Evolutionary conservation across 2,113 vertebrate genomes (phyloP).

Genomic region (Nymphicus hollandicus): DNA sequence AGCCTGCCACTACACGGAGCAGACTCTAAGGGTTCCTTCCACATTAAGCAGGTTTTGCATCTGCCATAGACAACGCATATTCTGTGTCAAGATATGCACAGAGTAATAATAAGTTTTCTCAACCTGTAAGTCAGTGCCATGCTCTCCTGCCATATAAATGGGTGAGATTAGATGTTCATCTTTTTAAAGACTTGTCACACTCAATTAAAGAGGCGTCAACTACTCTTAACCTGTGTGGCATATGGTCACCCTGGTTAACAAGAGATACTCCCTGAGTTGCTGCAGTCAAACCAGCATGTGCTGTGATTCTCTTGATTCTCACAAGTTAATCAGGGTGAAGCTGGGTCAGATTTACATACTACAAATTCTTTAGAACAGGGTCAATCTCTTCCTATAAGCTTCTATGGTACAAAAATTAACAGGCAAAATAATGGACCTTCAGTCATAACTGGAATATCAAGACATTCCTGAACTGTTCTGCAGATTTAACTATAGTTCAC

Average conservation of each 20-base stretch:
- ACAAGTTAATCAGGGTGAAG: neutral
- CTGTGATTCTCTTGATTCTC: slow-evolving; percentile 9
- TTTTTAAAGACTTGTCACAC: slow-evolving; percentile 18
- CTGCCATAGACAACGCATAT: neutral
- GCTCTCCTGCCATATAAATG: neutral
- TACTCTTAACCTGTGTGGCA: neutral
- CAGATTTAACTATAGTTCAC: neutral
- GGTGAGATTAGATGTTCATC: neutral
- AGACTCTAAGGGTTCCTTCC: neutral
- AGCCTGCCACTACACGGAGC: neutral
- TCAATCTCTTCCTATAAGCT: neutral
- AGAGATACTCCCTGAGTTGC: neutral
- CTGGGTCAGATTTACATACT: neutral
- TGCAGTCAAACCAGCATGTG: neutral
- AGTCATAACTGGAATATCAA: neutral
- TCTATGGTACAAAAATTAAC: neutral
- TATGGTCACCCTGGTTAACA: neutral
- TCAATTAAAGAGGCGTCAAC: slow-evolving; percentile 1
- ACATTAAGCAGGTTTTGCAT: neutral
- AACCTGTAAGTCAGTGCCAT: neutral
- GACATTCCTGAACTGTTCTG: neutral
- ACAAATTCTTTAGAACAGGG: neutral
- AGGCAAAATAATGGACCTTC: neutral
- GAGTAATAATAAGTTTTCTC: neutral
- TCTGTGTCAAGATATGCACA: neutral